Conservation (phyloP, 2,113 vertebrate species). For the Rhineura floridana region DNA sequence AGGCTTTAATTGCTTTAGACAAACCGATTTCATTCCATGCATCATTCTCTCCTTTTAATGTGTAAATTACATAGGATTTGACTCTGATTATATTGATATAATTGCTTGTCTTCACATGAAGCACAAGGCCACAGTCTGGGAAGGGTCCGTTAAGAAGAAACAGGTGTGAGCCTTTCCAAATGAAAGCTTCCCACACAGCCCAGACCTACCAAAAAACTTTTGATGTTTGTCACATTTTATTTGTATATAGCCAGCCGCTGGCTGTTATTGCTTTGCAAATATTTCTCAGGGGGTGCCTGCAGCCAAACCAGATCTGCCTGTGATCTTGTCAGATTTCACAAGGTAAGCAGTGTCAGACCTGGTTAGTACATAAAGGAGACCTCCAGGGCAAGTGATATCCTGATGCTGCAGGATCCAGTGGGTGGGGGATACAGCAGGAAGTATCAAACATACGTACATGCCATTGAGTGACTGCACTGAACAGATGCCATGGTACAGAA, state of each 20-base stretch:
- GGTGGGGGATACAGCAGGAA: neutral
- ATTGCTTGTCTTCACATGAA: slow-evolving; percentile 74
- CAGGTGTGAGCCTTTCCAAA: slow-evolving; percentile 62
- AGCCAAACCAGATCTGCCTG: slow-evolving; percentile 42
- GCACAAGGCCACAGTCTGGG: neutral
- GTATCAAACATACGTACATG: neutral
- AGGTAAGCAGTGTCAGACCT: slow-evolving; percentile 35
- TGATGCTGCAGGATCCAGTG: slow-evolving; percentile 9
- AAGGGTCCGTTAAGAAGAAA: slow-evolving; percentile 57
- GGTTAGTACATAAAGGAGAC: slow-evolving; percentile 37
- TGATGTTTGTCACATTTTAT: slow-evolving; percentile 39
- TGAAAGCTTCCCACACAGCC: slow-evolving; percentile 38
- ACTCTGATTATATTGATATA: slow-evolving; percentile 80
- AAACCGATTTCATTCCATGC: slow-evolving; percentile 81
- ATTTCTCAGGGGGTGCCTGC: slow-evolving; percentile 32
- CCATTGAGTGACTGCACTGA: neutral
- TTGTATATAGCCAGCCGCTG: slow-evolving; percentile 13
- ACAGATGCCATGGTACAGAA: neutral
- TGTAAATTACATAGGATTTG: slow-evolving; percentile 84
- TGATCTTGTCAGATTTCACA: slow-evolving; percentile 41
- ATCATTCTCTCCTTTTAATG: slow-evolving; percentile 80
- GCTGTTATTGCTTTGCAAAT: slow-evolving; percentile 21
- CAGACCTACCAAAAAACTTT: neutral
- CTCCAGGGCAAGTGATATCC: neutral
- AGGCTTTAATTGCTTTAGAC: slow-evolving; percentile 85